Evolutionary conservation across 2,888 invertebrate genomes (phyloP).

Genomic region (Synanthedon formicaeformis): DNA sequence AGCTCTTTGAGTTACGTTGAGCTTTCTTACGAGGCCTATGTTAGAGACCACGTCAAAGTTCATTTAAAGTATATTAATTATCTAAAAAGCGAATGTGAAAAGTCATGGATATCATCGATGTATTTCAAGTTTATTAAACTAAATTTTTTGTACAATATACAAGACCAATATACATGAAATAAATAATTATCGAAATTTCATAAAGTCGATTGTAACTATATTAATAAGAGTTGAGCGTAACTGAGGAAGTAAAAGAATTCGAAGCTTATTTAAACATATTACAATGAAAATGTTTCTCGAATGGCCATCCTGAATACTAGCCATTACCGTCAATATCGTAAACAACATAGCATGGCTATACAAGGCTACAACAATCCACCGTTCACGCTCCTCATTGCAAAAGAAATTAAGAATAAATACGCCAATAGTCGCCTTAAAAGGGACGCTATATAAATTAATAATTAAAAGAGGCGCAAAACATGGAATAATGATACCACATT

Average conservation of each 20-base stretch:
- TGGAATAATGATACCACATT: constrained; percentile 30
- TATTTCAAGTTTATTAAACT: too few species aligned
- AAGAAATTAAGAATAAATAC: neutral
- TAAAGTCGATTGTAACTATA: too few species aligned
- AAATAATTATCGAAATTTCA: too few species aligned
- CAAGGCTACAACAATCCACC: constrained; percentile 8
- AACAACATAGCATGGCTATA: neutral
- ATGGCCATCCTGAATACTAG: neutral
- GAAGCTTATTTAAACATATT: neutral
- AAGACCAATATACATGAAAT: too few species aligned
- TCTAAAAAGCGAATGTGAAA: too few species aligned
- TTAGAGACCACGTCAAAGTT: too few species aligned
- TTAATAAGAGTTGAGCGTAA: too few species aligned
- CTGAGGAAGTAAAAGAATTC: neutral
- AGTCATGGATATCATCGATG: too few species aligned
- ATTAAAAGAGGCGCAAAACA: constrained; percentile 12
- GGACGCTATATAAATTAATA: constrained; percentile 21
- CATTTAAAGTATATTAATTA: too few species aligned
- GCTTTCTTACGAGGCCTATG: too few species aligned
- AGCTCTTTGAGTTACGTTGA: too few species aligned
- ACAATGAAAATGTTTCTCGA: neutral
- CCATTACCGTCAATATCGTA: neutral
- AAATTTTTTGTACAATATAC: too few species aligned
- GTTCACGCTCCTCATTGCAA: constrained; percentile 8
- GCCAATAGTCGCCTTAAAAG: constrained; percentile 5